Evolutionary conservation across 2,797 vertebrate genomes (phyloP), one percentile per base, ranked within the genome.

Genomic region (Smutsia temminckii): DNA sequence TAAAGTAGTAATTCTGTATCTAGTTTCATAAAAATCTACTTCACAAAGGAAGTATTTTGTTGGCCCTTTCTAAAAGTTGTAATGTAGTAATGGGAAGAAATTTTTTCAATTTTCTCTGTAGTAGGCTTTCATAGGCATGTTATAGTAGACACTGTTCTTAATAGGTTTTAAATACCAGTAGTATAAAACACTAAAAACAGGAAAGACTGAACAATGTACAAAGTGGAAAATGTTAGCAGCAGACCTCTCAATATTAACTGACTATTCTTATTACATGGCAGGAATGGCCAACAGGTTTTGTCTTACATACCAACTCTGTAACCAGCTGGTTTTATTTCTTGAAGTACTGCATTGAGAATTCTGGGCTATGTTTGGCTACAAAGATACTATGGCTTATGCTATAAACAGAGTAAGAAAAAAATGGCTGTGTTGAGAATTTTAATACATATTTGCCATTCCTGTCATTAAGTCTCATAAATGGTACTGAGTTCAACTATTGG

Each of bases 181-280:
- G 27, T 63, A 75, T 81, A 78, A 89, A 93, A 85, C 51, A 14
- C 20, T 86, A 81, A 27, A 85, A 93, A 80, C 59, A 6, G 32
- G 13, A 83, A 94, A 79, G 13, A 93, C 85, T 69, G 40, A 80
- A 71, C 40, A 81, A 85, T 64, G 37, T n/a, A 34, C 40, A 78
- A 89, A 95, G 51, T 51, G 42, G 55, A 75, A 77, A 81, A 80
- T 16, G 3, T 64, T 84, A 63, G 53, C 53, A 69, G 32, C n/a
- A 78, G 81, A 72, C 27, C 34, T 92, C 16, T 92, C 16, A 51
- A 49, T 59, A 92, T 92, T 81, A 87, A 89, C n/a, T 16, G 59
- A 92, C 40, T 34, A 75, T 79, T 59, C 27, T 59, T 90, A 42
- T 71, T 64, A 34, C 11, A 51, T 71, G 29, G 51, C 9, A 88